Evolutionary conservation across 2,113 vertebrate species (phyloP).

Genomic region (Haliaeetus leucogaster): DNA sequence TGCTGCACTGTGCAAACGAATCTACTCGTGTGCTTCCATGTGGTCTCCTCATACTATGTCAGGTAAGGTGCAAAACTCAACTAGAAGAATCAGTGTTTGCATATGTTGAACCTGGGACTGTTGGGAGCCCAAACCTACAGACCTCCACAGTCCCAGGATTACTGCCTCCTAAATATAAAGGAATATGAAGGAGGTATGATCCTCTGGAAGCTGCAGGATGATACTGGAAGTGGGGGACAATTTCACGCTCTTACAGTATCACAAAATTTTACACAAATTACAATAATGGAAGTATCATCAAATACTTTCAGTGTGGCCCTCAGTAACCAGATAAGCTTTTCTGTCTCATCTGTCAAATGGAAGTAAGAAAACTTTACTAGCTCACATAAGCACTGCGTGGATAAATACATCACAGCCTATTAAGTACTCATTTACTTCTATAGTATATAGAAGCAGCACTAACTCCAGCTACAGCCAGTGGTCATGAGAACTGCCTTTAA

Average conservation of each 20-base stretch:
- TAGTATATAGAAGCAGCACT: not conserved
- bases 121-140: not conserved
- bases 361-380: not conserved
- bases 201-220: not conserved
- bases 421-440: not conserved
- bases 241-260: not conserved
- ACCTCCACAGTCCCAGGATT: not conserved
- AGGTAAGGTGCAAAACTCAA: not conserved
- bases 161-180: not conserved
- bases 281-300: not conserved
- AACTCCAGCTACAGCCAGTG: not conserved
- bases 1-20: fast-evolving
- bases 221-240: not conserved
- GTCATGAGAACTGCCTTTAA: not conserved
- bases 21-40: not conserved
- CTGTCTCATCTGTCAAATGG: not conserved
- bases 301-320: not conserved
- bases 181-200: not conserved
- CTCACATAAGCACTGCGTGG: not conserved
- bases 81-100: not conserved
- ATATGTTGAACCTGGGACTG: not conserved
- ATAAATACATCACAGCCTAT: not conserved
- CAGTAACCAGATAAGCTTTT: not conserved
- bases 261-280: not conserved
- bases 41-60: not conserved